A percentile compares a stretch with the other conserved stretches of the same genome.
Conservation (phyloP, 2,888 invertebrate species). For the Anagyrus pseudococci region DNA sequence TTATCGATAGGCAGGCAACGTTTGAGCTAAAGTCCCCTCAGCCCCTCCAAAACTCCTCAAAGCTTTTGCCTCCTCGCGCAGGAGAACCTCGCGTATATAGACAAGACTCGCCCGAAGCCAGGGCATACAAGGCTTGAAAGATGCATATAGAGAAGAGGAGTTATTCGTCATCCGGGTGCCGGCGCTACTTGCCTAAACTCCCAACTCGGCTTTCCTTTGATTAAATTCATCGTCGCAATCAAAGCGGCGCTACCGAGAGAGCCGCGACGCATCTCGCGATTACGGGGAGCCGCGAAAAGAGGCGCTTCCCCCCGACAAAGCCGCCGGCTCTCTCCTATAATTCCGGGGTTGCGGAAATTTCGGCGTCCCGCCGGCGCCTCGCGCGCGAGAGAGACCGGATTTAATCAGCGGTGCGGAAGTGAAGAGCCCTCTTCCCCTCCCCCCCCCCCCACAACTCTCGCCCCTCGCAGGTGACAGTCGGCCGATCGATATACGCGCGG, state of each 20-base stretch:
- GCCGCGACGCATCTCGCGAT: too few species aligned
- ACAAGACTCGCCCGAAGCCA: too few species aligned
- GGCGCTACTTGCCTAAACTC: conserved; percentile 3
- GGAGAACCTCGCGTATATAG: too few species aligned
- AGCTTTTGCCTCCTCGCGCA: too few species aligned
- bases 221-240: conserved; percentile 37
- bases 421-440: too few species aligned
- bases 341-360: conserved; percentile 36
- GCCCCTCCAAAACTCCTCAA: too few species aligned
- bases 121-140: too few species aligned
- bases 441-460: too few species aligned
- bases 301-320: neutral
- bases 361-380: conserved; percentile 19
- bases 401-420: conserved; percentile 26
- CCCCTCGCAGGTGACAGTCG: conserved; percentile 26
- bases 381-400: conserved; percentile 1
- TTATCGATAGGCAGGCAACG: too few species aligned
- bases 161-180: neutral
- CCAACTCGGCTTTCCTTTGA: conserved; percentile 27
- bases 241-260: conserved; percentile 13
- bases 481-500: conserved; percentile 11
- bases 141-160: neutral
- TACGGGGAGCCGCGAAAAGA: neutral
- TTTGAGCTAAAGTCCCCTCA: too few species aligned
- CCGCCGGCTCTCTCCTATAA: conserved; percentile 5